Evolutionary conservation across 2,797 vertebrate species (phyloP).

Genomic region (Florisuga fusca): DNA sequence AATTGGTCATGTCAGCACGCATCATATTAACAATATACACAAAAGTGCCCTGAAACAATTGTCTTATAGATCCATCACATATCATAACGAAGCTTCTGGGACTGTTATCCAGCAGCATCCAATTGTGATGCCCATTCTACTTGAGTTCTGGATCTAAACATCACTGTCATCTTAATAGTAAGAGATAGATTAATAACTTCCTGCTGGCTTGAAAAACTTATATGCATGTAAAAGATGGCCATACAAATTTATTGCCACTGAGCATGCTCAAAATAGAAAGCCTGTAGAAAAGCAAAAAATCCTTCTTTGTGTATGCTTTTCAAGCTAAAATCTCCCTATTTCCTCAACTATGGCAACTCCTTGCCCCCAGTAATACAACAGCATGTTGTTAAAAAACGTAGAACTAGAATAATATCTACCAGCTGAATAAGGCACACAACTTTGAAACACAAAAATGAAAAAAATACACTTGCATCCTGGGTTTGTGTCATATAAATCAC

Average conservation of each 20-base stretch:
- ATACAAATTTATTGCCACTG: slow-evolving; percentile 64
- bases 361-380: background rate
- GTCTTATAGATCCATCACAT: slow-evolving; percentile 90
- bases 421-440: background rate
- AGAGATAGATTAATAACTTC: slow-evolving; percentile 74
- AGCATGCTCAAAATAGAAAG: slow-evolving; percentile 65
- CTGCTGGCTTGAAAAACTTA: slow-evolving; percentile 70
- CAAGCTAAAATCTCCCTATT: background rate
- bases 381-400: background rate
- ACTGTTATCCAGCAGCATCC: slow-evolving; percentile 83
- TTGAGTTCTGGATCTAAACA: slow-evolving; percentile 72
- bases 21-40: slow-evolving; percentile 93
- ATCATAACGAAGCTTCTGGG: slow-evolving; percentile 85
- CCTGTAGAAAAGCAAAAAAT: background rate
- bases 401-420: background rate
- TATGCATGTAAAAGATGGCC: slow-evolving; percentile 45
- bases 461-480: background rate
- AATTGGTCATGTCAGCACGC: slow-evolving; percentile 93
- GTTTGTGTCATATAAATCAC: background rate
- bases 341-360: background rate
- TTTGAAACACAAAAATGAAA: background rate
- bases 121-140: slow-evolving; percentile 77
- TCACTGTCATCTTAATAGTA: slow-evolving; percentile 72
- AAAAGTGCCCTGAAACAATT: slow-evolving; percentile 92
- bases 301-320: background rate